phyloP scores from a whole-genome alignment of 2,113 vertebrate species.

The Protobothrops mucrosquamatus region DNA sequence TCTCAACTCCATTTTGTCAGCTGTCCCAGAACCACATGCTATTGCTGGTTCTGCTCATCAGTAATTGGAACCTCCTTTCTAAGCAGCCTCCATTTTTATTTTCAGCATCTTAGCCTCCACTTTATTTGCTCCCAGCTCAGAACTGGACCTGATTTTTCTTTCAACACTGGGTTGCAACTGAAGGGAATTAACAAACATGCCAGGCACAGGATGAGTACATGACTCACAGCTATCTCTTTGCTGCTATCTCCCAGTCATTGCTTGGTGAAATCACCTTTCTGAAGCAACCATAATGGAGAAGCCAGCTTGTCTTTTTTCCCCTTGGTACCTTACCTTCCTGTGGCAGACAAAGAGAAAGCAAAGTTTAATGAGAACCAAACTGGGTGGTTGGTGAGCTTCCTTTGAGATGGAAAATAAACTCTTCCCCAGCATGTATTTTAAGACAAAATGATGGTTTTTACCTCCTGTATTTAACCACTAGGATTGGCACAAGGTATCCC shows the following conservation, averaged over 20 bases:
- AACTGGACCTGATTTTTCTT: too few species aligned
- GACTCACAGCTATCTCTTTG: too few species aligned
- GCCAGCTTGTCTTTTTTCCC: neutral
- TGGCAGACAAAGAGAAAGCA: slow-evolving; percentile 1
- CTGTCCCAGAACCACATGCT: too few species aligned
- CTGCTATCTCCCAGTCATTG: too few species aligned
- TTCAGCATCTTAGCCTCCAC: too few species aligned
- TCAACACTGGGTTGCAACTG: neutral
- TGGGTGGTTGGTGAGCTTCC: slow-evolving; percentile 46
- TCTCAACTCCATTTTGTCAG: too few species aligned
- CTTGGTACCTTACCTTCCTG: neutral
- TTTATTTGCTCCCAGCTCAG: too few species aligned
- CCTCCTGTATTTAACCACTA: neutral
- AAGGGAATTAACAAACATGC: neutral
- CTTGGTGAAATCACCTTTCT: neutral
- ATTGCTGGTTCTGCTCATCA: too few species aligned
- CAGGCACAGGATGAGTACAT: neutral
- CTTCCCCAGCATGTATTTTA: slow-evolving; percentile 48
- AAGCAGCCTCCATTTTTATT: too few species aligned
- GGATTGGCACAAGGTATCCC: neutral
- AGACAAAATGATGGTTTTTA: slow-evolving; percentile 12
- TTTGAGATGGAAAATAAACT: slow-evolving; percentile 60
- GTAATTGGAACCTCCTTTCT: too few species aligned
- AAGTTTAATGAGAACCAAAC: slow-evolving; percentile 6
- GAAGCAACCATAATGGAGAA: neutral